Conservation (phyloP, 1,140 invertebrate species). For the Sitophilus oryzae region DNA sequence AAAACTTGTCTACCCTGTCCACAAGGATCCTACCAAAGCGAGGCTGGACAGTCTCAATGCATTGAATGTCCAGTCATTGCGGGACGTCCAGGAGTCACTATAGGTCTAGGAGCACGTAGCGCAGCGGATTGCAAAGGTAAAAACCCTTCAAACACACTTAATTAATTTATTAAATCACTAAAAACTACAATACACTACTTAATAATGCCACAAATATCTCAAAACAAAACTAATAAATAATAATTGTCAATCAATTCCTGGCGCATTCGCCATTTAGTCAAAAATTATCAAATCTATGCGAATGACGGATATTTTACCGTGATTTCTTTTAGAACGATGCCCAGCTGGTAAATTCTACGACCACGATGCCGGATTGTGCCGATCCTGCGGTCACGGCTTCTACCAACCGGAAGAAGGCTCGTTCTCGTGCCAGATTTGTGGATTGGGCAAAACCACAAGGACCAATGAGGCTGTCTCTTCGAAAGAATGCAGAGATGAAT, state of each 20-base stretch:
- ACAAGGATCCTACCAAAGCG: constrained; percentile 88
- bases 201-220: no score
- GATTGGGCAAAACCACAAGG: constrained; percentile 87
- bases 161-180: no score
- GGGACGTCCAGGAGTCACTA: constrained; percentile 79
- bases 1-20: constrained; percentile 79
- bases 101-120: constrained; percentile 76
- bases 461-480: constrained; percentile 84
- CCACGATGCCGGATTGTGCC: constrained; percentile 74
- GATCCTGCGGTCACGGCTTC: constrained; percentile 89
- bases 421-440: constrained; percentile 84
- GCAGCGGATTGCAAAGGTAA: constrained; percentile 83
- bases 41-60: constrained; percentile 84
- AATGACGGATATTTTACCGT: no score
- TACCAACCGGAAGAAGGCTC: constrained; percentile 88
- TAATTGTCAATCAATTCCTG: no score
- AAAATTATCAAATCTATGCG: no score
- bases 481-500: constrained; percentile 85
- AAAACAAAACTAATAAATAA: no score
- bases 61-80: constrained; percentile 81
- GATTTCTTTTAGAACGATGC: constrained; percentile 83
- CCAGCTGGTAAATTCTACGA: constrained; percentile 89
- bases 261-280: no score
- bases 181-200: no score
- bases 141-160: no score